Percentiles rank a stretch among this genome's conserved stretches.
Conservation (phyloP, 2,113 vertebrate genomes). For the Hylia prasina region DNA sequence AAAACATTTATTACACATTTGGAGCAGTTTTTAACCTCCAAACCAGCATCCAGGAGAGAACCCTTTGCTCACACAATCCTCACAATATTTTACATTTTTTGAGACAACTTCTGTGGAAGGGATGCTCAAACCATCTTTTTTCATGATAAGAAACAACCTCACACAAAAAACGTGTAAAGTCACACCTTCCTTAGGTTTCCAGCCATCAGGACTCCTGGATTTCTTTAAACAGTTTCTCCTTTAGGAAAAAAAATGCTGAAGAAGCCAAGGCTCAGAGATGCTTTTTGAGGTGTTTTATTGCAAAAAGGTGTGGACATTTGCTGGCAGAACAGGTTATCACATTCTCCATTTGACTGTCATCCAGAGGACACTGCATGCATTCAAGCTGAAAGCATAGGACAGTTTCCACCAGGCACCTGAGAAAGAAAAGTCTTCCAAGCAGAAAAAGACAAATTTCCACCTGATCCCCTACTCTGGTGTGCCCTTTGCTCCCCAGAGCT, state of each 20-base stretch:
- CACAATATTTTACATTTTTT: not conserved
- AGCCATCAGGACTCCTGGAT: not conserved
- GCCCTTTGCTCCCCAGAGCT: conserved; percentile 8
- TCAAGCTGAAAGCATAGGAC: conserved; percentile 40
- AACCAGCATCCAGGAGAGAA: not conserved
- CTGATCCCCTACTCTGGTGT: not conserved
- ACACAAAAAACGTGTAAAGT: not conserved
- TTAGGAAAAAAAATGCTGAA: not conserved
- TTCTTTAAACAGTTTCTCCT: not conserved
- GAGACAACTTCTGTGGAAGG: not conserved
- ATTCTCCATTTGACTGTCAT: conserved; percentile 44
- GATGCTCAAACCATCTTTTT: not conserved
- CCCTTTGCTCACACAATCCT: not conserved
- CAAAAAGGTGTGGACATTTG: conserved; percentile 39
- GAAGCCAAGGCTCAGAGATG: not conserved
- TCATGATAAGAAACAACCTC: not conserved
- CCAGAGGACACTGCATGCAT: conserved; percentile 53
- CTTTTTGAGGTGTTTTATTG: conserved; percentile 59
- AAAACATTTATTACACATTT: not conserved
- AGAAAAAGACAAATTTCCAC: conserved; percentile 7
- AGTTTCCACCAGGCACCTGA: conserved; percentile 56
- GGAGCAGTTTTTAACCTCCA: not conserved
- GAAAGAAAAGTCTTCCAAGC: conserved; percentile 33
- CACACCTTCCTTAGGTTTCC: not conserved
- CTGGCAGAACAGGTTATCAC: conserved; percentile 51